A percentile compares a stretch with the other conserved stretches of the same genome.
phyloP scores from a whole-genome alignment of 2,797 vertebrate genomes.

The Acanthurus tractus region DNA sequence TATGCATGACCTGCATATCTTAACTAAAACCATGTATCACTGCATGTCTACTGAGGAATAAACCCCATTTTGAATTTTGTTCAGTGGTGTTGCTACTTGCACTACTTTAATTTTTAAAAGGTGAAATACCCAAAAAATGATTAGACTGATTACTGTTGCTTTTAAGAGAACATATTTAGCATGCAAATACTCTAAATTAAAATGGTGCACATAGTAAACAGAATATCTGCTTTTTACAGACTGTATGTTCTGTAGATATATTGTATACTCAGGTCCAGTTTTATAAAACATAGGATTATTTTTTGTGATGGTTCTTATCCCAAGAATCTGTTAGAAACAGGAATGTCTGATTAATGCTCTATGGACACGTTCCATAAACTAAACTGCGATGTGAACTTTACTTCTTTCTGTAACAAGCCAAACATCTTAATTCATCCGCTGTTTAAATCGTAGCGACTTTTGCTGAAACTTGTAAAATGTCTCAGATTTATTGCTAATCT shows the following conservation, averaged over 20 bases:
- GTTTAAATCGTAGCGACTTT: neutral
- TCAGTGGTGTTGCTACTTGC: too few relatives aligned
- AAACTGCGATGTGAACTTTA: neutral
- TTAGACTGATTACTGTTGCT: neutral
- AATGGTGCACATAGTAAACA: neutral
- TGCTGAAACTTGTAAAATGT: neutral
- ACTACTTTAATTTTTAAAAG: too few relatives aligned
- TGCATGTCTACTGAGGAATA: neutral
- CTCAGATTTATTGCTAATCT: neutral
- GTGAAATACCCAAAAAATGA: neutral
- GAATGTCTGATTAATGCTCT: constrained; percentile 2
- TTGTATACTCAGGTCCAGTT: too few relatives aligned
- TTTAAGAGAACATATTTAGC: neutral
- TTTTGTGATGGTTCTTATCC: neutral
- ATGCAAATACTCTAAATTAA: neutral
- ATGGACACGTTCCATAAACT: neutral
- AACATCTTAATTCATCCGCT: neutral
- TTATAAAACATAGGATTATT: neutral
- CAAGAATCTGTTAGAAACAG: constrained; percentile 11
- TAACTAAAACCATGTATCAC: neutral
- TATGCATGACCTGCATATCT: neutral
- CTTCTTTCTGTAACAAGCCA: neutral
- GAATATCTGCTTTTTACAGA: too few relatives aligned
- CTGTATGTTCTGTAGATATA: too few relatives aligned
- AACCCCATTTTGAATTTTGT: neutral